A percentile compares a stretch with the other conserved stretches of the same genome.
phyloP scores from a whole-genome alignment of 2,113 vertebrate species.

The Mola mola region DNA sequence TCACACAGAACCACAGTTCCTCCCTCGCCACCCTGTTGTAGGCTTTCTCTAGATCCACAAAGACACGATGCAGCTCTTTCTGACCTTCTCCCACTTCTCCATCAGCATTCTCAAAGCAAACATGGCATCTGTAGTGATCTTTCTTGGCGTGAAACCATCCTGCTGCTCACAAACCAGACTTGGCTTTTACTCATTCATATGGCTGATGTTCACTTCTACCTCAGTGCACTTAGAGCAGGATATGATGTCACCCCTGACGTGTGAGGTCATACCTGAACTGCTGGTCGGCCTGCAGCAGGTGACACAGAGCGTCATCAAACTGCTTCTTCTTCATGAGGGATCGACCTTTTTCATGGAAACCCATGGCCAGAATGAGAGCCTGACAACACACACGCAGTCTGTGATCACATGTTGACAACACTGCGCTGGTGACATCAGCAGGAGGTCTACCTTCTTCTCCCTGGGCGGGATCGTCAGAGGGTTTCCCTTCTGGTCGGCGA shows the following conservation, averaged over 20 bases:
- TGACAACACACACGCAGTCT: constrained; percentile 49
- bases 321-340: constrained; percentile 94
- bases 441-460: constrained; percentile 84
- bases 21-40: too few species aligned
- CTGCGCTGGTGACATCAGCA: neutral
- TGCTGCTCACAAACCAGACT: too few species aligned
- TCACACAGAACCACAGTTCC: too few species aligned
- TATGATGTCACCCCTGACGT: neutral
- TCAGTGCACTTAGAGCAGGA: too few species aligned
- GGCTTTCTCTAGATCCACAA: too few species aligned
- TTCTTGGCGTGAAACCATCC: too few species aligned
- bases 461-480: constrained; percentile 86
- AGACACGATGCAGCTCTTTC: too few species aligned
- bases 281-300: constrained; percentile 91
- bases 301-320: constrained; percentile 87
- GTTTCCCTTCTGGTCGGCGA: constrained; percentile 94
- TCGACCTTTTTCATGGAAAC: constrained; percentile 94
- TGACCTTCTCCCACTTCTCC: too few species aligned
- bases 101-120: too few species aligned
- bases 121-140: too few species aligned
- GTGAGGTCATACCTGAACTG: constrained; percentile 85
- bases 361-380: constrained; percentile 96
- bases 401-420: neutral
- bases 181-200: too few species aligned
- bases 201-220: too few species aligned